A percentile compares a stretch with the other conserved stretches of the same genome.
Conservation (phyloP, 2,113 vertebrate species). For the Tauraco erythrolophus region DNA sequence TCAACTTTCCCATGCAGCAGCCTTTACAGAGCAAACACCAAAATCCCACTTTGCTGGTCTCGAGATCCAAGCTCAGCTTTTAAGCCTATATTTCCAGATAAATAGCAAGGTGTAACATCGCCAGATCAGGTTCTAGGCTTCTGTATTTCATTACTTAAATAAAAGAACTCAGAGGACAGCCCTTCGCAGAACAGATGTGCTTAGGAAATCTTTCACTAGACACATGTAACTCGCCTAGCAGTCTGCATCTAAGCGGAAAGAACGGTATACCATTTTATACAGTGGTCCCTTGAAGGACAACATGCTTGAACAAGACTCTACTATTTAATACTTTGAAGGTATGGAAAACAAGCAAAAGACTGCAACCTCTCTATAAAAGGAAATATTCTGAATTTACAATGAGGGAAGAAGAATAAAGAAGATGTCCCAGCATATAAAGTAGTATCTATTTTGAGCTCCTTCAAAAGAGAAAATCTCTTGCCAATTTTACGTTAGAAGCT, state of each 20-base stretch:
- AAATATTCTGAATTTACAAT: constrained; percentile 44
- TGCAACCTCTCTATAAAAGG: background rate
- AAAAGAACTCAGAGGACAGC: background rate
- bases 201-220: background rate
- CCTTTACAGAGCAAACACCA: background rate
- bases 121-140: background rate
- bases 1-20: background rate
- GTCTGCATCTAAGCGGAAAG: background rate
- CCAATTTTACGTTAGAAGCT: background rate
- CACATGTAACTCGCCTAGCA: background rate
- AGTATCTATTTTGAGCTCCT: constrained; percentile 46
- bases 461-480: constrained; percentile 13
- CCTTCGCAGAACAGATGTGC: background rate
- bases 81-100: background rate
- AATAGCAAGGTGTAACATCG: background rate
- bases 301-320: background rate
- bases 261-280: background rate
- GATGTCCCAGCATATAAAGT: constrained; percentile 5
- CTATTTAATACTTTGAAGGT: background rate
- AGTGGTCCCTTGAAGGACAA: background rate
- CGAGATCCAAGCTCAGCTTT: background rate
- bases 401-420: constrained; percentile 36
- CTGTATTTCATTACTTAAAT: background rate
- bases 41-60: background rate
- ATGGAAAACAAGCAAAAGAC: constrained; percentile 2